These are phyloP conservation scores for Melieria crassipennis DNA, from an alignment of 2,888 invertebrate genomes.

Conservation along the genomic window DNA sequence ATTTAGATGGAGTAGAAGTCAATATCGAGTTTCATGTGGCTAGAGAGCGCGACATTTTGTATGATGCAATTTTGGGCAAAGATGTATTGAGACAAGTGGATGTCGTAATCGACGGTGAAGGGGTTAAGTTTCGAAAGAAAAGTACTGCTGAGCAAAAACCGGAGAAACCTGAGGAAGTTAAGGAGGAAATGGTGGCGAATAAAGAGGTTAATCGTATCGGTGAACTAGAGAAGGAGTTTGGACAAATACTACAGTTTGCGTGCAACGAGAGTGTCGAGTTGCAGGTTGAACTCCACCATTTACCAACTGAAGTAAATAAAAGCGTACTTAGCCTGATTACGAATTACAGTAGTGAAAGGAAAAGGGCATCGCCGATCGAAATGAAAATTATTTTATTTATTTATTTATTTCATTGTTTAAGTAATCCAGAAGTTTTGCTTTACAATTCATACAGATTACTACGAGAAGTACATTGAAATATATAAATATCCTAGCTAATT, in stretches of 20 bases:
- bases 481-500: too few relatives aligned
- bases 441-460: too few relatives aligned
- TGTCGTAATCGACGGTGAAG: constrained; percentile 27
- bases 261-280: background rate
- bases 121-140: constrained; percentile 20
- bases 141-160: background rate
- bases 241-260: background rate
- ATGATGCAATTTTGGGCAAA: constrained; percentile 37
- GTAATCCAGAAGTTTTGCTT: too few relatives aligned
- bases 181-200: background rate
- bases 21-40: constrained; percentile 35
- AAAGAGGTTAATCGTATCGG: background rate
- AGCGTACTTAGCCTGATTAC: background rate
- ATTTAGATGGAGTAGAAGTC: constrained; percentile 28
- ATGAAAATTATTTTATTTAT: constrained; percentile 38
- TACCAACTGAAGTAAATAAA: background rate
- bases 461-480: too few relatives aligned
- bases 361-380: constrained; percentile 32
- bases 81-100: constrained; percentile 33
- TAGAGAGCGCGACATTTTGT: constrained; percentile 30
- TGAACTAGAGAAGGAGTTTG: constrained; percentile 5
- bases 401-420: too few relatives aligned
- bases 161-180: background rate
- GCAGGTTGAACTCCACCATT: constrained; percentile 3
- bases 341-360: constrained; percentile 13